Conservation (phyloP, 37 sponge, comb jelly and placozoan species). For the Ephydatia muelleri region DNA sequence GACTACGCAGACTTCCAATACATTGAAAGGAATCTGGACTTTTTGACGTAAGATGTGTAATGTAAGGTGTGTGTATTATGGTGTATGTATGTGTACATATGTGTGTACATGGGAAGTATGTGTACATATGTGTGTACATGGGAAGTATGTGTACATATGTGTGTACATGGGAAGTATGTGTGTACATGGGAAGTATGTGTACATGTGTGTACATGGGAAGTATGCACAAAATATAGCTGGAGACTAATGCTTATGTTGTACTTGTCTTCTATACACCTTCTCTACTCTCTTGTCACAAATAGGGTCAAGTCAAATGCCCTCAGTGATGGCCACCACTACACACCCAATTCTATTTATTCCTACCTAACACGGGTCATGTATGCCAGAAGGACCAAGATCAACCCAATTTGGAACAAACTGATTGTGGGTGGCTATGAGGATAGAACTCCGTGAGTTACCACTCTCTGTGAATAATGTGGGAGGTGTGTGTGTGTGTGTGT, state of each 20-base stretch:
- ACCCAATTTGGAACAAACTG: slow-evolving; percentile 85
- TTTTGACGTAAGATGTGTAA: not conserved
- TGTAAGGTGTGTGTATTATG: no score
- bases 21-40: slow-evolving; percentile 45
- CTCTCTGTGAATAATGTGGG: not conserved
- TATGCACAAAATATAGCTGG: no score
- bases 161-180: no score
- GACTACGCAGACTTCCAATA: slow-evolving; percentile 93
- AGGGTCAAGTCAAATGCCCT: slow-evolving; percentile 71
- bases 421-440: slow-evolving; percentile 83
- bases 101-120: not conserved
- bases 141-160: slow-evolving; percentile 1
- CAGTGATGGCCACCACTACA: slow-evolving; percentile 71
- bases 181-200: no score
- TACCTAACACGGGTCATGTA: slow-evolving; percentile 86
- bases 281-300: no score
- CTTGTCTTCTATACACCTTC: no score
- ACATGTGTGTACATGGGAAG: no score
- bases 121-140: slow-evolving; percentile 1
- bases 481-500: no score
- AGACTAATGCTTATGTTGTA: no score
- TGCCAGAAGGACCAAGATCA: slow-evolving; percentile 64
- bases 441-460: slow-evolving; percentile 24
- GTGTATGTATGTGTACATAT: not conserved
- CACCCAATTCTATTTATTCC: slow-evolving; percentile 70